Base-by-base conservation (phyloP, 2,113 vertebrate genomes). In the Chloropsis cyanopogon region DNA sequence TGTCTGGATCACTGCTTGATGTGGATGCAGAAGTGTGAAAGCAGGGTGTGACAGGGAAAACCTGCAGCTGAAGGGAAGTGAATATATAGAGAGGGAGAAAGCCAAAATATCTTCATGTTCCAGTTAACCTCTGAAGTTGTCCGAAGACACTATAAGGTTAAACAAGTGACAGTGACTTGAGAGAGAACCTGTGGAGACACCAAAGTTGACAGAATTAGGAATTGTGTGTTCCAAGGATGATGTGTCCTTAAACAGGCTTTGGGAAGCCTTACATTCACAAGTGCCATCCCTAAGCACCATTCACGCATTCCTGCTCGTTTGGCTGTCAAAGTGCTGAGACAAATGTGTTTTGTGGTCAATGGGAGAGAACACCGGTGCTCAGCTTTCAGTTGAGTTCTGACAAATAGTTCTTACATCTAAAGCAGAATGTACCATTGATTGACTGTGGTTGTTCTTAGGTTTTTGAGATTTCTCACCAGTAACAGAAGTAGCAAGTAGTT, bases 121-220 rank as follows among this genome's bases (percentile, higher is more conserved):
- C 49, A 56, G 86, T 86, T 95, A 76, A 90, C 95, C 63, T 96
- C 87, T 86, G 59, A 86, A 93, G 86, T 79, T 70, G 82, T 84
- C 72, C 87, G 47, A 66, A 15, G 44, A 90, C 47, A 50, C n/a
- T 71, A 66, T 68, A 81, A 96, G 82, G 84, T 91, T 92, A 83
- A 89, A 95, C 14, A 53, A 89, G 52, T 77, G 89, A 88, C 92
- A 95, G 85, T 95, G 90, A 94, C 79, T 97, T 97, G 95, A 88
- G 86, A 95, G 56, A 66, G 82, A 95, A 96, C 81, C 86, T 37
- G 15, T 46, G 75, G 80, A 94, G 86, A 79, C 73, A 78, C 57
- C 33, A 92, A 92, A 94, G 85, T 86, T 84, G 61, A 94, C 79
- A 91, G 88, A 96, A 95, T 91, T 82, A 95, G 87, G 84, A 79